A percentile compares a stretch with the other conserved stretches of the same genome.
Conservation (phyloP, 2,888 invertebrate genomes). For the Nymphalis polychloros region DNA sequence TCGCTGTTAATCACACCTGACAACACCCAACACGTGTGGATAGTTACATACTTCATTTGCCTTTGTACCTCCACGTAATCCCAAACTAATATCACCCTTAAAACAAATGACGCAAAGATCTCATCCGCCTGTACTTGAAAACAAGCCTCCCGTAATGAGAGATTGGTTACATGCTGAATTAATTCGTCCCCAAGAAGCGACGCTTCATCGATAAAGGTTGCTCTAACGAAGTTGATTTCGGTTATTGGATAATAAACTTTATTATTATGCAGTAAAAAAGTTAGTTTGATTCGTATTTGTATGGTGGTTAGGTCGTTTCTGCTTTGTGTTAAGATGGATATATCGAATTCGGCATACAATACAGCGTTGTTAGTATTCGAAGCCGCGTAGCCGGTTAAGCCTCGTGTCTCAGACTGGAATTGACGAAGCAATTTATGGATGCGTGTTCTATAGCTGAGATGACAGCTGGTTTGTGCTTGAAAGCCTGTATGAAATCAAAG, state of each 20-base stretch:
- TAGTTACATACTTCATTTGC: constrained; percentile 43
- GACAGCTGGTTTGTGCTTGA: constrained; percentile 34
- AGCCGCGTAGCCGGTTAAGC: constrained; percentile 33
- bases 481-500: constrained; percentile 32
- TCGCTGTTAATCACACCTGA: constrained; percentile 51
- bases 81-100: constrained; percentile 39
- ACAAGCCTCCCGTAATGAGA: constrained; percentile 47
- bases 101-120: constrained; percentile 25
- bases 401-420: constrained; percentile 33
- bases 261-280: neutral
- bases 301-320: constrained; percentile 13
- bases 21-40: constrained; percentile 38
- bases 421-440: constrained; percentile 41
- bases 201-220: constrained; percentile 23
- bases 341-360: constrained; percentile 29
- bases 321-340: constrained; percentile 8
- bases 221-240: constrained; percentile 10
- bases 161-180: constrained; percentile 51
- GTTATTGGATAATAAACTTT: constrained; percentile 25
- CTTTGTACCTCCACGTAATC: constrained; percentile 31
- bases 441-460: constrained; percentile 20
- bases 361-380: constrained; percentile 39
- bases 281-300: constrained; percentile 8
- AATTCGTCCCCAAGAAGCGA: constrained; percentile 43
- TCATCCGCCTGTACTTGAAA: constrained; percentile 31